phyloP scores from a whole-genome alignment of 2,888 invertebrate species.

The Leucophora obtusa region DNA sequence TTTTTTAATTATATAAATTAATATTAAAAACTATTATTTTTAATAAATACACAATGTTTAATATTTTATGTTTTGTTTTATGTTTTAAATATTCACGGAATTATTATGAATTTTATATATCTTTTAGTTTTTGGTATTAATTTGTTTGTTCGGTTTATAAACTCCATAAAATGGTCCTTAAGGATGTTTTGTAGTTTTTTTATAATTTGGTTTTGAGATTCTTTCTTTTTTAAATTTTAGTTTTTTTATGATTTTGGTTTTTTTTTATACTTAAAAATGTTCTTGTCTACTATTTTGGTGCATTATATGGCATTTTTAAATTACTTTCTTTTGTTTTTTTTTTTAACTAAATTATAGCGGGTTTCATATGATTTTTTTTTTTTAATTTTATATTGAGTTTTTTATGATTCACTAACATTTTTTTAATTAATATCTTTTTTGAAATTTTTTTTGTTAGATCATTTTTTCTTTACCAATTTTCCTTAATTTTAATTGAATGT shows the following conservation, averaged over 20 bases:
- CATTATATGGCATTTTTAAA: constrained; percentile 61
- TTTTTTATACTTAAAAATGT: constrained; percentile 55
- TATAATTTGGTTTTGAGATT: constrained; percentile 56
- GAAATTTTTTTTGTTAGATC: constrained; percentile 31
- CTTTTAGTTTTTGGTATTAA: constrained; percentile 49
- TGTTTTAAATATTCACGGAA: constrained; percentile 47
- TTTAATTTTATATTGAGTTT: constrained; percentile 45
- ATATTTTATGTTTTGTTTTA: constrained; percentile 56
- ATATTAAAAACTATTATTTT: constrained; percentile 66
- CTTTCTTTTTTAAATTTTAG: constrained; percentile 1
- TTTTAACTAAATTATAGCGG: constrained; percentile 53
- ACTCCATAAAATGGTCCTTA: constrained; percentile 65
- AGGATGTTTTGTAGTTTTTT: constrained; percentile 55
- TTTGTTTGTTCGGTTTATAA: constrained; percentile 51
- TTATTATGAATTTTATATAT: constrained; percentile 50
- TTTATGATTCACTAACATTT: constrained; percentile 62
- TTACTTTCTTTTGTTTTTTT: constrained; percentile 38
- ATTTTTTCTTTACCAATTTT: constrained; percentile 42
- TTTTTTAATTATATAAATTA: constrained; percentile 55
- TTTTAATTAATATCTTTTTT: constrained; percentile 31
- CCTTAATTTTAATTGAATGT: constrained; percentile 58
- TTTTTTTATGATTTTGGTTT: constrained; percentile 10
- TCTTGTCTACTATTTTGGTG: constrained; percentile 63
- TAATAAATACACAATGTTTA: constrained; percentile 60
- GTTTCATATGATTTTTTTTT: constrained; percentile 32